A percentile compares a stretch with the other conserved stretches of the same genome.
Evolutionary conservation across 2,888 invertebrate genomes (phyloP).

Genomic region (Netelia virgata): DNA sequence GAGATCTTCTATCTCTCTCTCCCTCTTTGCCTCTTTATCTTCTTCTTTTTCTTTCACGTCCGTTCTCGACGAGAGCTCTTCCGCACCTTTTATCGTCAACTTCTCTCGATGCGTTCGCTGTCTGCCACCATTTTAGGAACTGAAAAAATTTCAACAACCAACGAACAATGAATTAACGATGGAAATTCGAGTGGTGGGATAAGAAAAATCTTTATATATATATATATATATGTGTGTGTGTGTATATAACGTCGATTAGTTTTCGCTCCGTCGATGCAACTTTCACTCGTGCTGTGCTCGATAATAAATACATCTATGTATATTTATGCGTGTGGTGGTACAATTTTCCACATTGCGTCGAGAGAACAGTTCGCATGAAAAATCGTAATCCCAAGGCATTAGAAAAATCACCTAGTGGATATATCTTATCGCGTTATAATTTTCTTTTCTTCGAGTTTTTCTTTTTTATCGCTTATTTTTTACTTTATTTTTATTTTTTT

Average conservation of each 20-base stretch:
- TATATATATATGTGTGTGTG: not conserved
- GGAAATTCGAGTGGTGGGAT: not conserved
- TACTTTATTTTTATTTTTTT: not conserved
- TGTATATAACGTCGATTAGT: slow-evolving; percentile 16
- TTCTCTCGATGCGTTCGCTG: slow-evolving; percentile 52
- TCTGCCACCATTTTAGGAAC: slow-evolving; percentile 70
- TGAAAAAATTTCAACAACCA: slow-evolving; percentile 49
- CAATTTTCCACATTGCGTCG: slow-evolving; percentile 53
- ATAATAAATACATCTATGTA: not conserved
- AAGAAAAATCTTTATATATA: not conserved
- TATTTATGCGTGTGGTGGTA: slow-evolving; percentile 9
- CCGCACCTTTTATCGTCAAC: slow-evolving; percentile 68
- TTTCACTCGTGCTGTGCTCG: slow-evolving; percentile 42
- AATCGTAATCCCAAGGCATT: not conserved
- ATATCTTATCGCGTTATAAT: no score
- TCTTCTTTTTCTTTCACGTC: not conserved
- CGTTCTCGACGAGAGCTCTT: not conserved
- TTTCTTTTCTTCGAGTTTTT: no score
- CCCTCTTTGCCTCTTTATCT: not conserved
- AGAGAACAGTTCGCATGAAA: slow-evolving; percentile 19
- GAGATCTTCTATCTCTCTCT: slow-evolving; percentile 6
- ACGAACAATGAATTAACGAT: not conserved
- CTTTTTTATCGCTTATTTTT: not conserved
- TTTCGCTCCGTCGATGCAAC: slow-evolving; percentile 29
- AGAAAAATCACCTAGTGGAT: not conserved